These are phyloP conservation scores for Saccostrea cuccullata DNA, from an alignment of 1,140 invertebrate species.

Conservation along the genomic window DNA sequence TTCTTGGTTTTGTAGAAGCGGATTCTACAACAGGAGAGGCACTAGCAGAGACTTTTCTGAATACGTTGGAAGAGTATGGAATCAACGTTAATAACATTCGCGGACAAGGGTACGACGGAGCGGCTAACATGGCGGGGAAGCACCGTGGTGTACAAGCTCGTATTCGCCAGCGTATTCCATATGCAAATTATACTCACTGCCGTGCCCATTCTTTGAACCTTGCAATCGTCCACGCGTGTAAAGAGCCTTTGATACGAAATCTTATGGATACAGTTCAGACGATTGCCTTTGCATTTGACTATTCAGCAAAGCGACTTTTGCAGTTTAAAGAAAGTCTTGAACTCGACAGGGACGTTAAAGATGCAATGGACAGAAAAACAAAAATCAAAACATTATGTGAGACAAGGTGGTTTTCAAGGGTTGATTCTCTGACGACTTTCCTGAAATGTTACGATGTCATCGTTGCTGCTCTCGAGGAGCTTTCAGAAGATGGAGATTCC, in stretches of 20 bases:
- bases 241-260: constrained; percentile 15
- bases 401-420: constrained; percentile 37
- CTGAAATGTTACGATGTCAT: background rate
- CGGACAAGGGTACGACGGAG: constrained; percentile 52
- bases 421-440: constrained; percentile 43
- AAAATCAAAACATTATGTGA: constrained; percentile 27
- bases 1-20: constrained; percentile 11
- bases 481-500: background rate
- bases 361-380: background rate
- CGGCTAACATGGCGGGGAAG: constrained; percentile 45
- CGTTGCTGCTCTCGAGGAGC: background rate
- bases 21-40: constrained; percentile 39
- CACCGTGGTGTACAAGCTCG: constrained; percentile 40
- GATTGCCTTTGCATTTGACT: constrained; percentile 50
- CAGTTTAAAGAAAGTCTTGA: constrained; percentile 3
- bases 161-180: constrained; percentile 37
- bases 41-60: constrained; percentile 35
- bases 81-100: constrained; percentile 34
- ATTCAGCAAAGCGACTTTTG: constrained; percentile 4
- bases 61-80: constrained; percentile 20
- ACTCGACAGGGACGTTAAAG: background rate
- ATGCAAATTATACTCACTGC: constrained; percentile 48
- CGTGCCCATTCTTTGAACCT: constrained; percentile 44
- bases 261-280: constrained; percentile 25
- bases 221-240: constrained; percentile 21